Conservation (phyloP, 35 echinoderm and acorn worm genomes). For the Patiria miniata region DNA sequence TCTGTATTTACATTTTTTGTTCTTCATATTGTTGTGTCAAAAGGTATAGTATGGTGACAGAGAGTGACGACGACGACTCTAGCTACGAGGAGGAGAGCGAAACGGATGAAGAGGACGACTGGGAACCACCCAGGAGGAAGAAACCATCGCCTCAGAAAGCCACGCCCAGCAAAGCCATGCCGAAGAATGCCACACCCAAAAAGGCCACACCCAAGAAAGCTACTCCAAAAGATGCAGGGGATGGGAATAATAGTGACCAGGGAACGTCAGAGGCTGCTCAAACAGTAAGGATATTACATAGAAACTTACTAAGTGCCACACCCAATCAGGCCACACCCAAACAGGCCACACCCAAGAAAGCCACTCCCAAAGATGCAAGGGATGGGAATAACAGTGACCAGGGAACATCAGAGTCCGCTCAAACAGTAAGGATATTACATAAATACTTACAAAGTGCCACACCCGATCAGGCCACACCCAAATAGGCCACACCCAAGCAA, state of each 20-base stretch:
- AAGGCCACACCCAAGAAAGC: conserved; percentile 11
- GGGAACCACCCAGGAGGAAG: conserved; percentile 18
- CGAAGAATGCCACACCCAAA: conserved; percentile 26
- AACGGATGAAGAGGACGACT: conserved; percentile 53
- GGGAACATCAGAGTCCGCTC: too few species aligned
- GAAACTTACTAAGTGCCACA: too few species aligned
- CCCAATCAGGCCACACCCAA: conserved; percentile 25
- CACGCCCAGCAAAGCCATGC: not conserved
- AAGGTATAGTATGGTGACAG: not conserved
- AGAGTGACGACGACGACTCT: not conserved
- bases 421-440: too few species aligned
- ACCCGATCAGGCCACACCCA: conserved; percentile 23
- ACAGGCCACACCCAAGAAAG: conserved; percentile 4
- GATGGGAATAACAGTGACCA: too few species aligned
- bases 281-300: too few species aligned
- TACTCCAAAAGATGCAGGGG: not conserved
- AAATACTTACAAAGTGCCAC: not conserved
- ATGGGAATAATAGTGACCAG: too few species aligned
- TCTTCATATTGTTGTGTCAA: too few species aligned
- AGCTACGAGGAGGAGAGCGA: conserved; percentile 48
- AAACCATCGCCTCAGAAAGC: conserved; percentile 13
- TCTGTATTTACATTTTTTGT: too few species aligned
- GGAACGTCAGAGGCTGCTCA: too few species aligned
- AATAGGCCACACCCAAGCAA: not conserved
- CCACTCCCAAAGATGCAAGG: not conserved